Evolutionary conservation across 2,113 vertebrate genomes (phyloP).

Genomic region (Semnornis frantzii): DNA sequence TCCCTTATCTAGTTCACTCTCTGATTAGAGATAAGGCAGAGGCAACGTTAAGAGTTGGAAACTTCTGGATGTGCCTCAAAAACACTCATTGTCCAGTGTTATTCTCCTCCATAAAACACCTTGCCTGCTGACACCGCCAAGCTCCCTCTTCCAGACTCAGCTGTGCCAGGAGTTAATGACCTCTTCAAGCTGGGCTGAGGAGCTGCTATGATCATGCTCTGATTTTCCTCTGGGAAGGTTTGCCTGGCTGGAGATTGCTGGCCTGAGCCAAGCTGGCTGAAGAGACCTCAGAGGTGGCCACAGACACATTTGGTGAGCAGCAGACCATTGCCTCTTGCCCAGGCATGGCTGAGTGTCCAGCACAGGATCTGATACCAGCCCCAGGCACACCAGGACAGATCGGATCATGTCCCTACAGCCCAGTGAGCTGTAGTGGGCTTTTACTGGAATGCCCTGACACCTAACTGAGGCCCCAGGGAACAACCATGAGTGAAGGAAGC

Average conservation of each 20-base stretch:
- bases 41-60: not conserved
- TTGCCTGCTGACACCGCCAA: not conserved
- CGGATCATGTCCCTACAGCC: not conserved
- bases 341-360: not conserved
- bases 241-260: not conserved
- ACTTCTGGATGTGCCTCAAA: not conserved
- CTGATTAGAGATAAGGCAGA: not conserved
- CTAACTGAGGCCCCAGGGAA: not conserved
- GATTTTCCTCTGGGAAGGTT: not conserved
- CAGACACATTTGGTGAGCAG: not conserved
- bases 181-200: not conserved
- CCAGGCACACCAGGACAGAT: not conserved
- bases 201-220: not conserved
- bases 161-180: not conserved
- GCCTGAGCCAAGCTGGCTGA: not conserved
- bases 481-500: not conserved
- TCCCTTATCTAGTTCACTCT: not conserved
- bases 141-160: not conserved
- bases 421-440: not conserved
- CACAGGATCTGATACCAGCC: not conserved
- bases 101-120: not conserved
- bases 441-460: not conserved
- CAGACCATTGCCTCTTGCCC: not conserved
- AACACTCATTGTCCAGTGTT: fast-evolving
- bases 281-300: not conserved